A percentile compares a stretch with the other conserved stretches of the same genome.
These are phyloP conservation scores for Centrocercus urophasianus DNA, from an alignment of 2,113 vertebrate species.

Conservation along the genomic window DNA sequence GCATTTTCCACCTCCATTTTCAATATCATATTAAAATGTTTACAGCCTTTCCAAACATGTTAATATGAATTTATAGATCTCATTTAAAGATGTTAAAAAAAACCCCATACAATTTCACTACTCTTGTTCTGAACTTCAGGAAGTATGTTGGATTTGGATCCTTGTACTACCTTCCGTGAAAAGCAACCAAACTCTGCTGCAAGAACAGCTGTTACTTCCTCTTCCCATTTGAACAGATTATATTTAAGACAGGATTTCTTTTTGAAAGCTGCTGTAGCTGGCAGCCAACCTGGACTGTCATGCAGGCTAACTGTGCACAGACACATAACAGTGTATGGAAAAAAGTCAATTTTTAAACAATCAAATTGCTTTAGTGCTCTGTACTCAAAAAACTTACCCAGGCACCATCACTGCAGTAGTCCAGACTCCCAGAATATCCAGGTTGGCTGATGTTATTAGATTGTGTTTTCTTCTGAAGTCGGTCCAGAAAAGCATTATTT, in stretches of 20 bases:
- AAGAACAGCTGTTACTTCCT: conserved; percentile 38
- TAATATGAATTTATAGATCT: not conserved
- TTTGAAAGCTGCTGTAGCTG: conserved; percentile 4
- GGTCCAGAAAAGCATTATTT: conserved; percentile 86
- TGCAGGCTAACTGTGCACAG: not conserved
- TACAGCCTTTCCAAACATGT: conserved; percentile 26
- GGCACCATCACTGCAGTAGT: not conserved
- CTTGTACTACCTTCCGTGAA: not conserved
- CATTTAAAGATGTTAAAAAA: not conserved
- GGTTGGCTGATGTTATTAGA: conserved; percentile 12
- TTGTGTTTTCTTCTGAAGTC: conserved; percentile 69
- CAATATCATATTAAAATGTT: conserved; percentile 22
- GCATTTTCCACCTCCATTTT: not conserved
- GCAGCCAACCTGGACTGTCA: not conserved
- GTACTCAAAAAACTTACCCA: conserved; percentile 64
- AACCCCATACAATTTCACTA: not conserved
- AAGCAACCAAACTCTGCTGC: conserved; percentile 15
- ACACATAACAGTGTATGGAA: not conserved
- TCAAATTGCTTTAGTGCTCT: conserved; percentile 16
- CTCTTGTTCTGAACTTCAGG: not conserved
- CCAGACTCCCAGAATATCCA: conserved; percentile 40
- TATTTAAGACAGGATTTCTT: conserved; percentile 25
- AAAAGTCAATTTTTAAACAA: conserved; percentile 9
- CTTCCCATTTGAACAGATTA: not conserved
- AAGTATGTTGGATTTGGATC: not conserved